Evolutionary conservation across 1,140 invertebrate species (phyloP), one percentile per base, ranked within the genome.

Genomic region (Onthophagus taurus): DNA sequence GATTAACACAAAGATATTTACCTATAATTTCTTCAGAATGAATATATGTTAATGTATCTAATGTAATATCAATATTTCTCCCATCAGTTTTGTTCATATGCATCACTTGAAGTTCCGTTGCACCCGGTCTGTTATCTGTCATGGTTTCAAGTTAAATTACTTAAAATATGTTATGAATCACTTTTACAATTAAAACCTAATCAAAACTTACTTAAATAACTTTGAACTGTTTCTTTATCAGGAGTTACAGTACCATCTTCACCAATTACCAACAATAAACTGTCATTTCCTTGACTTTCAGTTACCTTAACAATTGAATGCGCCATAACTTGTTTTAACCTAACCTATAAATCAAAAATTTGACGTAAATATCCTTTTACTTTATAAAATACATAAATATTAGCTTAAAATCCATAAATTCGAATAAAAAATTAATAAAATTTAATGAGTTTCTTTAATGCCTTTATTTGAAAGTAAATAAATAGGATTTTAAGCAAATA

Each of bases 291-390:
- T 54, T 41, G 50, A 47, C 48, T 58, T 36, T 54, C 60, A 19
- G 59, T 60, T 54, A 63, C 53, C 52, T 59, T 59, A 52, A 63
- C 59, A 51, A 57, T 49, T 44, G 59, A 63, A 47, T 58, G 54
- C 3, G 62, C 55, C 58, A 61, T 63, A 42, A 38, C 57, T 13
- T 26, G 6, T 9, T 8, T 17, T 47, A 36, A 19, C 21, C 39
- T 38, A 19, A 9, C 37, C 9, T 33, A 8, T 37, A 45, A 42
- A 47, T 18, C 19, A 19, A 24, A 30, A 34, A 12, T n/a, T n/a
- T n/a, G n/a, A n/a, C n/a, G n/a, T n/a, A n/a, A n/a, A n/a, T n/a
- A n/a, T n/a, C n/a, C n/a, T n/a, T n/a, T n/a, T n/a, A n/a, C n/a
- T n/a, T n/a, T n/a, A n/a, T n/a, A n/a, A n/a, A n/a, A n/a, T n/a